phyloP scores from a whole-genome alignment of 2,888 invertebrate genomes.

The Athetis lepigone region DNA sequence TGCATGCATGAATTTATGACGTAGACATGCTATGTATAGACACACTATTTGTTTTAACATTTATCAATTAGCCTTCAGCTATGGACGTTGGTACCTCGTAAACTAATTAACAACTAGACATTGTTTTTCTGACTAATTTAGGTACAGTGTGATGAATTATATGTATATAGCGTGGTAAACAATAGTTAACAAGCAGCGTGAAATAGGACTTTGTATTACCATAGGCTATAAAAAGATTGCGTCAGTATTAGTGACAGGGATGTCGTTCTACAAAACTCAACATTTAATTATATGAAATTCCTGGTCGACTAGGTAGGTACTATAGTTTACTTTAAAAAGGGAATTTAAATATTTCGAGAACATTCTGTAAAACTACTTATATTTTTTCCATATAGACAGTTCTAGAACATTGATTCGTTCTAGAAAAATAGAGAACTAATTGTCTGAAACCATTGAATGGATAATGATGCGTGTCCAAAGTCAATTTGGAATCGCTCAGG shows the following conservation, averaged over 20 bases:
- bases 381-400: neutral
- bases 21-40: neutral
- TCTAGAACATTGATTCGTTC: constrained; percentile 33
- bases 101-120: constrained; percentile 10
- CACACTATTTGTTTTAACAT: constrained; percentile 15
- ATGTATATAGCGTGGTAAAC: neutral
- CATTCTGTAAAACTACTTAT: no score
- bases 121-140: constrained; percentile 13
- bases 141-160: neutral
- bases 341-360: no score
- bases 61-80: constrained; percentile 35
- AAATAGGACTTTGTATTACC: neutral
- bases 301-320: no score
- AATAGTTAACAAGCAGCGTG: neutral
- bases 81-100: neutral
- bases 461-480: constrained; percentile 46
- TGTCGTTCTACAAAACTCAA: no score
- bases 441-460: constrained; percentile 26
- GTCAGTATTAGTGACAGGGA: neutral
- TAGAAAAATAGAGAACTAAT: constrained; percentile 29
- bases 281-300: no score
- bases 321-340: no score
- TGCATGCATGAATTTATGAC: neutral
- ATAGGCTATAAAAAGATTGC: neutral
- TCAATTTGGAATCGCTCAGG: constrained; percentile 35